A percentile compares a stretch with the other conserved stretches of the same genome.
Conservation (phyloP, 1,140 invertebrate species). For the Macrocentrus cingulum region DNA sequence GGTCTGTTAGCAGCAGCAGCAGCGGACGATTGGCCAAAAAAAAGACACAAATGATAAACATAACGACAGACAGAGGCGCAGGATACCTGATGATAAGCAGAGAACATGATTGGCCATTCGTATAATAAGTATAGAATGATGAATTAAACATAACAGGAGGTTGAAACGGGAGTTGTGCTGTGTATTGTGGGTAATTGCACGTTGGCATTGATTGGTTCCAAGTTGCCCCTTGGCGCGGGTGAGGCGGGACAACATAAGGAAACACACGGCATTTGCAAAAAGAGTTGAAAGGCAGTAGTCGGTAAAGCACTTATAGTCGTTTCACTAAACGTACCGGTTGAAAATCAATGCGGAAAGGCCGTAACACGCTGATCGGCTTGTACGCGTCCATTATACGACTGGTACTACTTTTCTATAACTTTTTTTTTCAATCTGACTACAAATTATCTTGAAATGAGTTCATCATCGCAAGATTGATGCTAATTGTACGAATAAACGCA, state of each 20-base stretch:
- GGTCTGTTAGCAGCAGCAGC: slow-evolving; percentile 43
- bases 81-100: neutral
- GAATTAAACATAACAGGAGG: neutral
- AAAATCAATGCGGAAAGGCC: slow-evolving; percentile 9
- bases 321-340: neutral
- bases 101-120: neutral
- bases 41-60: slow-evolving; percentile 32
- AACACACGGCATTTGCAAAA: neutral
- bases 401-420: neutral
- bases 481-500: no score
- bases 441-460: no score
- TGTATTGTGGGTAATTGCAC: neutral
- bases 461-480: no score
- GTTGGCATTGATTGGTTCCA: neutral
- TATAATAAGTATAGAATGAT: no score
- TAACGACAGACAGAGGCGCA: slow-evolving; percentile 9
- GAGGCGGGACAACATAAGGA: neutral
- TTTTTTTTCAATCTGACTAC: neutral
- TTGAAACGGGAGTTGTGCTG: neutral
- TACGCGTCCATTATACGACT: slow-evolving; percentile 7
- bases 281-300: neutral
- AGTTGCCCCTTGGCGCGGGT: neutral
- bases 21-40: slow-evolving; percentile 33
- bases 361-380: slow-evolving; percentile 14
- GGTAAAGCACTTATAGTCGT: neutral